Evolutionary conservation across 2,113 vertebrate species (phyloP), one percentile per base, ranked within the genome.

Genomic region (Hemibagrus wyckioides): DNA sequence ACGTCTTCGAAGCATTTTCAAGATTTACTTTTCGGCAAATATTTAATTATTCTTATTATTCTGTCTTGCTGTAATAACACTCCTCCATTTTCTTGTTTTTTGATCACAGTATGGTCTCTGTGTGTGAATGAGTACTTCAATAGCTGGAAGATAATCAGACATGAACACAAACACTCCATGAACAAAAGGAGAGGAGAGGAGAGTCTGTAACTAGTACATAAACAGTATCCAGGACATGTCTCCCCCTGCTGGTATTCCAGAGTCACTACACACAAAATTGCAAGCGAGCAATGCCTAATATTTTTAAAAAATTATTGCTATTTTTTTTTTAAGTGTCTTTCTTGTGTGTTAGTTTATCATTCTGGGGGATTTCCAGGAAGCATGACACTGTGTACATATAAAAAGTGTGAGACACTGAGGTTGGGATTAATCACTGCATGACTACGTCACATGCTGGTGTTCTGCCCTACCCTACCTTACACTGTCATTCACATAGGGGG

Each of bases 61-160:
- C 33, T 59, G 52, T 85, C 86, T 82, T 86, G 81, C 90, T 76
- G 54, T 85, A 65, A 89, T 86, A 89, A 87, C 84, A 73, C 48
- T 86, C 82, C 88, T 80, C 25, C 57, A 75, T 82, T 73, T 41
- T 65, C 19, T 76, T 90, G 88, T 90, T 83, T 86, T 88, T 86
- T 80, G 84, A 89, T 90, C 61, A 82, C 76, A 86, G 59, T 57
- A 84, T 63, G 75, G 84, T 81, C 89, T 76, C 59, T 88, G 86
- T 85, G 77, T 85, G 89, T 88, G 88, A 84, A 86, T 84, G 85
- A 88, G 86, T 80, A 86, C 86, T 89, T 88, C 86, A 90, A 84
- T 85, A 61, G 80, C 82, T 88, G 65, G 85, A 82, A 85, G 87
- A 90, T 91, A 91, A 91, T 90, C 89, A 89, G 48, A 91, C 88